Conservation (phyloP, 2,797 vertebrate genomes). For the Australoheros facetus region DNA sequence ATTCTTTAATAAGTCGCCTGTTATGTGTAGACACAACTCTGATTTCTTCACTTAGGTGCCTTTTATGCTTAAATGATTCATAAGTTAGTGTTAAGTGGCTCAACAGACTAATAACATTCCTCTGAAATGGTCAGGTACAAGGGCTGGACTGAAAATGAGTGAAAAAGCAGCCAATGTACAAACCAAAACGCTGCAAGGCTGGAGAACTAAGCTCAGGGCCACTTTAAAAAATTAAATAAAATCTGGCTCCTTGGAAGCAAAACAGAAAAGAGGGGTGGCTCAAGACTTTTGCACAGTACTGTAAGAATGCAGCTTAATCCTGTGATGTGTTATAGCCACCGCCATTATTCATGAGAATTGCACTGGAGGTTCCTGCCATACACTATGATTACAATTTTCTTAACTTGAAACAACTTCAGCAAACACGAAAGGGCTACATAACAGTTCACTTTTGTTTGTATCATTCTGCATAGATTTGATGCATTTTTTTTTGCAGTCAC, state of each 20-base stretch:
- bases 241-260: not conserved
- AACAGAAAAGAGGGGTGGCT: not conserved
- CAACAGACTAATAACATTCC: too few species aligned
- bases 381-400: slow-evolving; percentile 8
- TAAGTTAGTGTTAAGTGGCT: too few species aligned
- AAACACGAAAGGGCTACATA: not conserved
- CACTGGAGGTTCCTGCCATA: not conserved
- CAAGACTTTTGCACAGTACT: not conserved
- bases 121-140: too few species aligned
- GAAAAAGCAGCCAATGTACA: too few species aligned
- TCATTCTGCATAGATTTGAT: not conserved
- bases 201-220: not conserved
- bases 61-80: too few species aligned
- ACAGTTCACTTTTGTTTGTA: not conserved
- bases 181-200: not conserved
- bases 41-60: too few species aligned
- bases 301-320: not conserved
- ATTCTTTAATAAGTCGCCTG: too few species aligned
- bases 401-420: not conserved
- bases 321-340: not conserved
- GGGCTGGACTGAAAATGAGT: too few species aligned
- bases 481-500: not conserved
- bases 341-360: not conserved
- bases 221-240: not conserved
- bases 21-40: too few species aligned